Evolutionary conservation across 2,113 vertebrate genomes (phyloP).

Genomic region (Rhabdomys dilectus): DNA sequence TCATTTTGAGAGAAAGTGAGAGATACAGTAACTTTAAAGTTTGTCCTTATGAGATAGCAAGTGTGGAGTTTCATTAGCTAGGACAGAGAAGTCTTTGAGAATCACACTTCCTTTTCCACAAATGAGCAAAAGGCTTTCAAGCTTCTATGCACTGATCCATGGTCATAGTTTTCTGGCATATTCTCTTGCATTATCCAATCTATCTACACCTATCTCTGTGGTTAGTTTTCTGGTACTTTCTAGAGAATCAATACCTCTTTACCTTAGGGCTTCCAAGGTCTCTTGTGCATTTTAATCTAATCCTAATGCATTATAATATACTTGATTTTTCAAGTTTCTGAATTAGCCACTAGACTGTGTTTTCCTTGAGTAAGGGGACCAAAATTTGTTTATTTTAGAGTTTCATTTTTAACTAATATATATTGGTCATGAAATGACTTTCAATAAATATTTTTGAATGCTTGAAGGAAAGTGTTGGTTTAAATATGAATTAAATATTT

Average conservation of each 20-base stretch:
- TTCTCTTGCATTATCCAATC: too few species aligned
- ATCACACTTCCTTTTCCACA: background rate
- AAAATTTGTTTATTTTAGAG: too few species aligned
- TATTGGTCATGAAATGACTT: background rate
- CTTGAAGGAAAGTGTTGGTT: background rate
- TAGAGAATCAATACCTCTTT: background rate
- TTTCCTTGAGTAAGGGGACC: background rate
- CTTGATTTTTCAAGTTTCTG: background rate
- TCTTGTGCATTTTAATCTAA: background rate
- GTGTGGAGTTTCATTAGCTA: too few species aligned
- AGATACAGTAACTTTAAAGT: too few species aligned
- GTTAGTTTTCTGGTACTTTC: background rate
- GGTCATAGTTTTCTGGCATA: background rate
- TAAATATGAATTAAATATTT: background rate
- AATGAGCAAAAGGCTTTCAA: background rate
- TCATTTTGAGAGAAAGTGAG: background rate
- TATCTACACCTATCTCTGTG: background rate
- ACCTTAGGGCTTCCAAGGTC: background rate
- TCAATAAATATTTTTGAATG: background rate
- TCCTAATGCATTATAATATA: background rate
- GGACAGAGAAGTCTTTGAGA: too few species aligned
- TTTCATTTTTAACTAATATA: background rate
- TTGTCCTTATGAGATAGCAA: background rate
- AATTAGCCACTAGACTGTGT: background rate
- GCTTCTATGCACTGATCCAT: background rate